Percentiles rank a stretch among this genome's conserved stretches.
Conservation (phyloP, 2,113 vertebrate genomes). For the Arvicanthis niloticus region DNA sequence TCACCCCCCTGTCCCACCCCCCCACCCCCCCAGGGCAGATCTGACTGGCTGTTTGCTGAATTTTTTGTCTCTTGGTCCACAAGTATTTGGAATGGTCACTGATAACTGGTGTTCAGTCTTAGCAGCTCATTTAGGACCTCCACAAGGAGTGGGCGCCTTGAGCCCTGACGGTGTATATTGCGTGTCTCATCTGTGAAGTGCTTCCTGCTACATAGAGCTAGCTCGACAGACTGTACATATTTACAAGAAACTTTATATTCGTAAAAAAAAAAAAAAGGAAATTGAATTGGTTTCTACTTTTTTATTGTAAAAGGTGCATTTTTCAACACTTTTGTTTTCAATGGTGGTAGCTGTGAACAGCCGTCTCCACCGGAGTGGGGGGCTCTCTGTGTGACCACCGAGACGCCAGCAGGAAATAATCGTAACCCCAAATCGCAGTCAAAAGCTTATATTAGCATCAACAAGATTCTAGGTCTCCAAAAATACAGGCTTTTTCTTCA, state of each 20-base stretch:
- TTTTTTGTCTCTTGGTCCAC: conserved; percentile 87
- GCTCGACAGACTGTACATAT: conserved; percentile 92
- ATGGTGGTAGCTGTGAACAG: conserved; percentile 85
- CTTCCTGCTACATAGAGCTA: conserved; percentile 91
- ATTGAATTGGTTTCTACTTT: conserved; percentile 94
- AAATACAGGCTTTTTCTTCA: conserved; percentile 87
- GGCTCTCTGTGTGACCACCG: conserved; percentile 80
- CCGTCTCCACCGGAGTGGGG: conserved; percentile 83
- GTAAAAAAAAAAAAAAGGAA: conserved; percentile 87
- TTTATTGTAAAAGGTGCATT: conserved; percentile 93
- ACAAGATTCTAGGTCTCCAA: conserved; percentile 84
- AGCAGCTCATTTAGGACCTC: conserved; percentile 88
- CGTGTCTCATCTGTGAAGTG: conserved; percentile 89
- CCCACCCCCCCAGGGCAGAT: conserved; percentile 79
- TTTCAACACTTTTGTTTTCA: conserved; percentile 90
- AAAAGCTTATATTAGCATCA: conserved; percentile 84
- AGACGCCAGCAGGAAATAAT: conserved; percentile 85
- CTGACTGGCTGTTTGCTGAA: conserved; percentile 86
- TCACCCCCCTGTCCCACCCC: conserved; percentile 50
- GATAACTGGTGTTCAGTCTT: conserved; percentile 86
- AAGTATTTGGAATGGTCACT: conserved; percentile 84
- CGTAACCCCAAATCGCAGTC: conserved; percentile 78
- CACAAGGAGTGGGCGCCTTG: conserved; percentile 83
- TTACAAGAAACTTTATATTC: conserved; percentile 94
- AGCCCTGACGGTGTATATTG: conserved; percentile 84